Conservation (phyloP, 2,797 vertebrate genomes). For the Borostomias antarcticus region DNA sequence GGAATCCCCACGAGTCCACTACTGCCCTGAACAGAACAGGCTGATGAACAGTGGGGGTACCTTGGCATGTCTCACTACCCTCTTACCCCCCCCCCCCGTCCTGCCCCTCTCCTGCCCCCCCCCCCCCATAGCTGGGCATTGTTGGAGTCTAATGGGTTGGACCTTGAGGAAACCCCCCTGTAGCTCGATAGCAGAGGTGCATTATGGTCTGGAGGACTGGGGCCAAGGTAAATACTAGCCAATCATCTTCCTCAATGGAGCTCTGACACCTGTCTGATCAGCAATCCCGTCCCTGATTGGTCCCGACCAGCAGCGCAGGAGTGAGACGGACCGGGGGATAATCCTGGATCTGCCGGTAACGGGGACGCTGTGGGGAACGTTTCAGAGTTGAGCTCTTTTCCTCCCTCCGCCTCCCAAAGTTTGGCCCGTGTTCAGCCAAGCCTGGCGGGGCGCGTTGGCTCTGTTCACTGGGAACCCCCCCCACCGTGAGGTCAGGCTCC, state of each 20-base stretch:
- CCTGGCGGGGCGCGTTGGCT: not conserved
- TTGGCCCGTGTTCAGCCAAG: not conserved
- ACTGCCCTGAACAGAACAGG: constrained; percentile 35
- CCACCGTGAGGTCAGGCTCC: not conserved
- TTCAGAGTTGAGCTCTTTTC: not conserved
- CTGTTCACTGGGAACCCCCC: not conserved
- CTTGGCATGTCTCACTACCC: constrained; percentile 2
- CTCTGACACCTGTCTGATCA: constrained; percentile 50
- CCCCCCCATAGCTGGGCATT: constrained; percentile 52
- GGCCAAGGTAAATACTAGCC: constrained; percentile 70
- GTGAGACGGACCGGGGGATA: too few relatives aligned
- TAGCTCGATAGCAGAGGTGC: too few relatives aligned
- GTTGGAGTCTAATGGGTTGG: constrained; percentile 67
- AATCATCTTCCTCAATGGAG: constrained; percentile 23
- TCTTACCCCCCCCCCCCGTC: constrained; percentile 22
- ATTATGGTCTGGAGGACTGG: constrained; percentile 61
- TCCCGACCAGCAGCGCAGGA: too few relatives aligned
- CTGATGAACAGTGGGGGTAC: constrained; percentile 45
- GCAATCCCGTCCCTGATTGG: too few relatives aligned
- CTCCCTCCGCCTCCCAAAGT: not conserved
- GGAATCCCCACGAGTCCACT: constrained; percentile 36
- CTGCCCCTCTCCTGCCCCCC: constrained; percentile 25
- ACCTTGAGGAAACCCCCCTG: constrained; percentile 72
- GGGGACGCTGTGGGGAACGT: too few relatives aligned
- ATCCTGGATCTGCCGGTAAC: too few relatives aligned